Conservation (phyloP, 2,888 invertebrate species). For the Ischnura elegans region DNA sequence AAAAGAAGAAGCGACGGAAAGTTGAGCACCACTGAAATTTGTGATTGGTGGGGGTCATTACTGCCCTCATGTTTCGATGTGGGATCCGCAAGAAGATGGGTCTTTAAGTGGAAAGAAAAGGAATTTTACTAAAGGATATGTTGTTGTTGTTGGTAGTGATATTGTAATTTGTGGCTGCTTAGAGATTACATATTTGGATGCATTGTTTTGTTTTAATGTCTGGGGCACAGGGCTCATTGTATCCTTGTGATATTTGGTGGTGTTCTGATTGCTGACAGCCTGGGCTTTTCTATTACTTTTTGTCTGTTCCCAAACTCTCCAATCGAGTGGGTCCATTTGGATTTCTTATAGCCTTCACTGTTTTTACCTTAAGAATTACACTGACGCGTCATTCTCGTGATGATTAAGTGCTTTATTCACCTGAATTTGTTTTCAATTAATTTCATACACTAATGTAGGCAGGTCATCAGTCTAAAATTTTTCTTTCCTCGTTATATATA, state of each 20-base stretch:
- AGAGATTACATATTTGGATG: background rate
- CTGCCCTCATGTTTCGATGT: slow-evolving; percentile 51
- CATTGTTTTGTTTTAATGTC: background rate
- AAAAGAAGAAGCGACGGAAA: slow-evolving; percentile 73
- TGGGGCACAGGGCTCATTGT: background rate
- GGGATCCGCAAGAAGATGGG: slow-evolving; percentile 29
- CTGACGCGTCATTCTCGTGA: background rate
- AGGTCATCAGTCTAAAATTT: no score
- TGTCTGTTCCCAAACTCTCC: background rate
- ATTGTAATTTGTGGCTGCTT: slow-evolving; percentile 2
- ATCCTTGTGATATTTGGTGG: background rate
- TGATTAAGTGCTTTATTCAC: background rate
- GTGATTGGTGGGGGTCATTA: slow-evolving; percentile 50
- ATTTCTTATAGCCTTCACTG: background rate
- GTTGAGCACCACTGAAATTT: slow-evolving; percentile 56
- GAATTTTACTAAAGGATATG: background rate
- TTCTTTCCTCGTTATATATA: no score
- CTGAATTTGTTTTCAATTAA: no score
- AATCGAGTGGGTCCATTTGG: background rate
- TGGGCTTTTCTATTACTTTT: background rate
- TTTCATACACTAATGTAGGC: no score
- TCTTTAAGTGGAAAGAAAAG: background rate
- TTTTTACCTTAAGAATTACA: background rate
- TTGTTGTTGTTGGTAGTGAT: slow-evolving; percentile 41
- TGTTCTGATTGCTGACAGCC: background rate